Evolutionary conservation across 2,888 invertebrate genomes (phyloP).

Genomic region (Ctena decussata): DNA sequence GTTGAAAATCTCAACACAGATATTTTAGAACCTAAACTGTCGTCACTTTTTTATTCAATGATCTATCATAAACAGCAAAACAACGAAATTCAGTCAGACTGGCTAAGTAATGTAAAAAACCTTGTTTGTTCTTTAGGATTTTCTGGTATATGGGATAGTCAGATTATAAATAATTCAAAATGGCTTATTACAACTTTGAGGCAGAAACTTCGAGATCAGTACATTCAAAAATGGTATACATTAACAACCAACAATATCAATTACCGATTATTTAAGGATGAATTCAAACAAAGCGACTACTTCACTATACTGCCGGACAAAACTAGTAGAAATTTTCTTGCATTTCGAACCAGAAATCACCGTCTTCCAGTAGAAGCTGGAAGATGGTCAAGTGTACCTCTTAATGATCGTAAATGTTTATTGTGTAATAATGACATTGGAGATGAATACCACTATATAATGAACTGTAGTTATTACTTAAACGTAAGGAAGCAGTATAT

Average conservation of each 20-base stretch:
- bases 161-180: background rate
- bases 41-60: background rate
- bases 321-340: background rate
- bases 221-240: background rate
- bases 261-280: background rate
- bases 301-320: background rate
- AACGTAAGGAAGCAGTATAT: background rate
- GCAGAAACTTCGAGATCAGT: background rate
- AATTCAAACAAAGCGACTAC: background rate
- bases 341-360: background rate
- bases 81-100: background rate
- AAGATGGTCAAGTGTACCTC: background rate
- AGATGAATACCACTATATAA: background rate
- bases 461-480: background rate
- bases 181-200: background rate
- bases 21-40: background rate
- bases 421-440: background rate
- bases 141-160: background rate
- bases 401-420: background rate
- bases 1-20: background rate
- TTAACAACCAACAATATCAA: background rate
- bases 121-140: background rate
- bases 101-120: background rate
- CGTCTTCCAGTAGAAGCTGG: background rate
- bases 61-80: background rate